These are phyloP conservation scores for Zaprionus kolodkinae DNA, from an alignment of 1,140 invertebrate species.

Conservation along the genomic window DNA sequence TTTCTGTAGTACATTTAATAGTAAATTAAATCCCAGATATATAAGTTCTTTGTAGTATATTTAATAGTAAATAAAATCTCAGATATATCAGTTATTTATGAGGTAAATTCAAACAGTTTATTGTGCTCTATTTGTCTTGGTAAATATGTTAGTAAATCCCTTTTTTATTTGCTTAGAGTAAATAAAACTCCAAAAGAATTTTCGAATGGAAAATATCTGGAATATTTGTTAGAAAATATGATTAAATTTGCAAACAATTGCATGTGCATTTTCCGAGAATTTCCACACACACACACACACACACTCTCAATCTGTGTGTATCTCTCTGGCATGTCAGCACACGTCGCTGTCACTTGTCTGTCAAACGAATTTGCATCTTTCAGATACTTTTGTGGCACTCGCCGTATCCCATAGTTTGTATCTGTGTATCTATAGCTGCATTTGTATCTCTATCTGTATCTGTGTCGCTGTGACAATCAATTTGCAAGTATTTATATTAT, in stretches of 20 bases:
- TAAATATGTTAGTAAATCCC: no score
- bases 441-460: not conserved
- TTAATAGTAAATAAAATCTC: no score
- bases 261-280: not conserved
- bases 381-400: conserved; percentile 6
- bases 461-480: conserved; percentile 53
- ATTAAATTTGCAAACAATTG: conserved; percentile 9
- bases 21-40: not conserved
- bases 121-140: no score
- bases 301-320: not conserved
- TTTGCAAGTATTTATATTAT: conserved; percentile 64
- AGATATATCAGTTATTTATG: no score
- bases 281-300: not conserved
- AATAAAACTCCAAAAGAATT: not conserved
- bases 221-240: not conserved
- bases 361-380: conserved; percentile 3
- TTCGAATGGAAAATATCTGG: not conserved
- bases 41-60: no score
- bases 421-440: not conserved
- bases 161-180: no score
- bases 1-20: not conserved
- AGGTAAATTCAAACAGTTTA: no score
- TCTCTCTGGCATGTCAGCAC: conserved; percentile 5
- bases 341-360: not conserved
- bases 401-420: not conserved